Conservation (phyloP, 2,797 vertebrate species). For the Poeciliopsis paucimaculata region DNA sequence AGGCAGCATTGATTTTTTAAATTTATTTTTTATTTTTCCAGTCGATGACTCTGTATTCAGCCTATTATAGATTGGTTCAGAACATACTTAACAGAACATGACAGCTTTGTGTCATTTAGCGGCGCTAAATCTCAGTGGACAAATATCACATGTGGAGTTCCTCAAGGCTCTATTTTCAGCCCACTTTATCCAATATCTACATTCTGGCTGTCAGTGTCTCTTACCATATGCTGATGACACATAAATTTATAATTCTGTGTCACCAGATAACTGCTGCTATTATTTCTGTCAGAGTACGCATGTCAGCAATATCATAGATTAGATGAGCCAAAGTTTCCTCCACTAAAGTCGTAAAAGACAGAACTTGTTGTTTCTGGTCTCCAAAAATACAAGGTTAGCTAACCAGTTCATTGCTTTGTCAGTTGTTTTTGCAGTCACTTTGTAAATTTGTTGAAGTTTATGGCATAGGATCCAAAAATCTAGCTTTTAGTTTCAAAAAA, state of each 20-base stretch:
- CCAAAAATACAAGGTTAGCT: background rate
- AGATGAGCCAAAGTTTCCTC: background rate
- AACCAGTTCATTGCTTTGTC: background rate
- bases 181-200: background rate
- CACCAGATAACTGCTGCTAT: background rate
- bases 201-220: background rate
- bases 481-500: background rate
- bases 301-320: background rate
- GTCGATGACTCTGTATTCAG: background rate
- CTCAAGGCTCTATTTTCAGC: background rate
- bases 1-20: background rate
- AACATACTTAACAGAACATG: background rate
- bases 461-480: background rate
- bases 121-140: background rate
- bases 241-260: background rate
- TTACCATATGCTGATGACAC: background rate
- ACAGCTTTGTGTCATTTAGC: background rate
- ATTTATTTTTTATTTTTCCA: background rate
- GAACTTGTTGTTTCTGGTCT: background rate
- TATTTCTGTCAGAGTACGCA: background rate
- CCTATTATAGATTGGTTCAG: background rate
- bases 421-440: background rate
- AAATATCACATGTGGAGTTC: background rate
- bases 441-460: background rate
- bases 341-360: background rate